These are phyloP conservation scores for Tupaia tana DNA, from an alignment of 2,113 vertebrate genomes.

Conservation along the genomic window DNA sequence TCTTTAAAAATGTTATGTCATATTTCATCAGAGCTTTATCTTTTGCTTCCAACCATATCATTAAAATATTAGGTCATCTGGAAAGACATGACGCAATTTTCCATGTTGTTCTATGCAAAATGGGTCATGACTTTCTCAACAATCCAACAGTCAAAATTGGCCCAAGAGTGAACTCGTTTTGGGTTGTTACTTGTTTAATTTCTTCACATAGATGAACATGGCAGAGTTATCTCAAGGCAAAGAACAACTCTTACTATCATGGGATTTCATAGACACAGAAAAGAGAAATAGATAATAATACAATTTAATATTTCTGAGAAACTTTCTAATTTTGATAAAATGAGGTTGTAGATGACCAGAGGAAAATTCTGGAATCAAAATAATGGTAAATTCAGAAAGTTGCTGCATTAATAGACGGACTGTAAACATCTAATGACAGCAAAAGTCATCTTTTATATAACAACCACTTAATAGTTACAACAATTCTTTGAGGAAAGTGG, in stretches of 20 bases:
- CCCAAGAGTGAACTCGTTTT: background rate
- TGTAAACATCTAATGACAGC: background rate
- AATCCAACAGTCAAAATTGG: background rate
- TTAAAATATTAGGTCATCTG: background rate
- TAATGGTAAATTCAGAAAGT: background rate
- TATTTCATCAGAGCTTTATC: background rate
- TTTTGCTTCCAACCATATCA: background rate
- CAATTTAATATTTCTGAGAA: background rate
- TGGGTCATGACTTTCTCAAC: too few relatives aligned
- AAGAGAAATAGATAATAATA: background rate
- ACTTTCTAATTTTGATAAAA: background rate
- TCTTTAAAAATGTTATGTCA: background rate
- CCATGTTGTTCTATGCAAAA: too few relatives aligned
- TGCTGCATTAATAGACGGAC: background rate
- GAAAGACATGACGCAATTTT: too few relatives aligned
- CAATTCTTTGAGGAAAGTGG: background rate
- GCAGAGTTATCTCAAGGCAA: background rate
- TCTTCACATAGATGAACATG: background rate
- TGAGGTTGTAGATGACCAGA: background rate
- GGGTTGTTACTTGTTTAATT: background rate
- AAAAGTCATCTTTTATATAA: background rate
- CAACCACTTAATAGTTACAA: background rate
- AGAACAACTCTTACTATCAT: background rate
- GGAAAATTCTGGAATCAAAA: background rate
- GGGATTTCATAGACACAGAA: background rate